phyloP scores from a whole-genome alignment of 2,888 invertebrate species.

The Mermis nigrescens region DNA sequence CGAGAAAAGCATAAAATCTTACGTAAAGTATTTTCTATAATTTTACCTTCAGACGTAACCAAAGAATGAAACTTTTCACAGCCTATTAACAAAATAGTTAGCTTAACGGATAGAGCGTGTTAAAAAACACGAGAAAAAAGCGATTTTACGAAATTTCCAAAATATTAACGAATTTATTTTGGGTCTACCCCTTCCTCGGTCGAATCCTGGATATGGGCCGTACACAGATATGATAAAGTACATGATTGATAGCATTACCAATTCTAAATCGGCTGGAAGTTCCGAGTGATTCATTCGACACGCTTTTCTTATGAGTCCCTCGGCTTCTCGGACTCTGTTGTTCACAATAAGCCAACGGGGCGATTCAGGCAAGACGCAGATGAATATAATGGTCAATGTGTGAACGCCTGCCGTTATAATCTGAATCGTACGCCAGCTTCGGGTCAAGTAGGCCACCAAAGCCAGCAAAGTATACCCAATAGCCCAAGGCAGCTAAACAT shows the following conservation, averaged over 20 bases:
- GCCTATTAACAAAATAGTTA: too few relatives aligned
- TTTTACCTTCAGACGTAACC: too few relatives aligned
- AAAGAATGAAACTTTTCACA: too few relatives aligned
- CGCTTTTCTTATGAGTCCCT: constrained; percentile 27
- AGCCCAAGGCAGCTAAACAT: constrained; percentile 27
- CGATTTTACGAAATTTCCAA: too few relatives aligned
- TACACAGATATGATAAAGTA: too few relatives aligned
- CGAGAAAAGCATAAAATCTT: too few relatives aligned
- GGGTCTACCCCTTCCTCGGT: too few relatives aligned
- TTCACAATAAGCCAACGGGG: constrained; percentile 19
- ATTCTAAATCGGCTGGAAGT: constrained; percentile 28
- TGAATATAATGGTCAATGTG: constrained; percentile 22
- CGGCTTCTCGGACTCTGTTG: constrained; percentile 29
- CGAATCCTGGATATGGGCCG: too few relatives aligned
- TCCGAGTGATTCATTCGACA: constrained; percentile 26
- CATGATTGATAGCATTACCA: constrained; percentile 15
- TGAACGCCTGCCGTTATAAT: constrained; percentile 28
- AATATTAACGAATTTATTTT: too few relatives aligned
- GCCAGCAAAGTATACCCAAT: constrained; percentile 31
- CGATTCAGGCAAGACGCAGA: constrained; percentile 9
- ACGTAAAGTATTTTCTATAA: too few relatives aligned
- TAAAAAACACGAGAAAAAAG: too few relatives aligned
- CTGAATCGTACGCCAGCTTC: constrained; percentile 29
- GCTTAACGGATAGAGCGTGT: too few relatives aligned
- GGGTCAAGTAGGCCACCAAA: constrained; percentile 27